phyloP scores from a whole-genome alignment of 1,140 invertebrate genomes.

The Drosophila bocki region DNA sequence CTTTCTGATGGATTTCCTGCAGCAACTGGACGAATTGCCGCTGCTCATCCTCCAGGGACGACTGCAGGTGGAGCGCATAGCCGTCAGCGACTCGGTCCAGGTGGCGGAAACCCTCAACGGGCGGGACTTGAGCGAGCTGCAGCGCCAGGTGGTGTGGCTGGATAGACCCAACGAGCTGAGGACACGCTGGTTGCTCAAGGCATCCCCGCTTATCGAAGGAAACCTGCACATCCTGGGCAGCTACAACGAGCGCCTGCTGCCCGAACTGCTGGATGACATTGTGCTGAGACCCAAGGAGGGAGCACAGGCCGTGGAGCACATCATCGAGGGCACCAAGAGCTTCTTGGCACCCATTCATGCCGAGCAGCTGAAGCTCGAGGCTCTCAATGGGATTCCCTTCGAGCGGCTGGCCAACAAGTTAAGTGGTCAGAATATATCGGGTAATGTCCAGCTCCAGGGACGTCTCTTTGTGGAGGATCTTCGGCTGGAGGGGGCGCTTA shows the following conservation, averaged over 20 bases:
- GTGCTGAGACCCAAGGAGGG: conserved; percentile 40
- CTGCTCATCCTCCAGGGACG: conserved; percentile 73
- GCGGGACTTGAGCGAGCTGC: conserved; percentile 46
- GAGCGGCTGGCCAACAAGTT: conserved; percentile 53
- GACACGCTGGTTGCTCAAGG: conserved; percentile 52
- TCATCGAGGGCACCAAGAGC: conserved; percentile 67
- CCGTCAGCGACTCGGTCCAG: conserved; percentile 59
- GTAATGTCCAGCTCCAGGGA: conserved; percentile 53
- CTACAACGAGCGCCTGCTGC: conserved; percentile 61
- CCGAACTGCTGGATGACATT: conserved; percentile 65
- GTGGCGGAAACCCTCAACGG: conserved; percentile 49
- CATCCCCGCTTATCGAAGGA: conserved; percentile 40
- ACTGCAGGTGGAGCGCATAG: conserved; percentile 67
- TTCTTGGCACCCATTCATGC: conserved; percentile 48
- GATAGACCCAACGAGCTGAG: conserved; percentile 67
- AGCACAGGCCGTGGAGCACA: conserved; percentile 1
- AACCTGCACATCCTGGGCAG: conserved; percentile 60
- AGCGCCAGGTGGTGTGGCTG: conserved; percentile 71
- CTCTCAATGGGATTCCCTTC: conserved; percentile 69
- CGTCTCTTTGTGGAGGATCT: conserved; percentile 48
- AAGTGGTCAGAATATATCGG: conserved; percentile 31
- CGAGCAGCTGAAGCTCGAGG: conserved; percentile 36
- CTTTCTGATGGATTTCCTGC: conserved; percentile 57
- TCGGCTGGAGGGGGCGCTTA: conserved; percentile 42
- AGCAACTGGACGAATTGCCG: conserved; percentile 71